Conservation (phyloP, 2,113 vertebrate species). For the Planiliza haematocheilus region DNA sequence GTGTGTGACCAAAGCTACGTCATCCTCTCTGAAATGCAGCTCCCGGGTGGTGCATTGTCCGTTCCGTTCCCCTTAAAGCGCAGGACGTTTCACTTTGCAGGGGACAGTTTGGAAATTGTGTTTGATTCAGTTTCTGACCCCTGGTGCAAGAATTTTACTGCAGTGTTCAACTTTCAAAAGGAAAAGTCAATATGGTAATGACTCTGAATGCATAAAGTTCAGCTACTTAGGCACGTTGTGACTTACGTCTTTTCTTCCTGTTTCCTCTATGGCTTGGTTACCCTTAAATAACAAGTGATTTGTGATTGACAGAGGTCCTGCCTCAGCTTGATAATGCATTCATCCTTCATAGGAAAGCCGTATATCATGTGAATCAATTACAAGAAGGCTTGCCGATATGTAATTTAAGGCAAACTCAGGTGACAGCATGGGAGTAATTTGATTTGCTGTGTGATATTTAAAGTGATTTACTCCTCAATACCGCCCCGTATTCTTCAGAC, state of each 20-base stretch:
- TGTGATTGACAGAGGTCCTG: slow-evolving; percentile 41
- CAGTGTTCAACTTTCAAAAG: slow-evolving; percentile 38
- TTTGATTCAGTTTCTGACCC: slow-evolving; percentile 55
- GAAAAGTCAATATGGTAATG: slow-evolving; percentile 35
- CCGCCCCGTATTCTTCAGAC: slow-evolving; percentile 18
- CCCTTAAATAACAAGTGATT: slow-evolving; percentile 34
- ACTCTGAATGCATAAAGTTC: neutral
- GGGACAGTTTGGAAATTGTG: slow-evolving; percentile 44
- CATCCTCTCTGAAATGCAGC: slow-evolving; percentile 10
- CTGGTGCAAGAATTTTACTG: slow-evolving; percentile 36
- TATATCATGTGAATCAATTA: slow-evolving; percentile 53
- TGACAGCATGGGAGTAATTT: slow-evolving; percentile 45
- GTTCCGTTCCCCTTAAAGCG: slow-evolving; percentile 30
- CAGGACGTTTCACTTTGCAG: slow-evolving; percentile 24
- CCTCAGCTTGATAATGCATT: slow-evolving; percentile 51
- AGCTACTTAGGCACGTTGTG: neutral
- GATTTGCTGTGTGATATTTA: slow-evolving; percentile 42
- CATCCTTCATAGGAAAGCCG: slow-evolving; percentile 24
- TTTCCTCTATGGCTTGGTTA: slow-evolving; percentile 31
- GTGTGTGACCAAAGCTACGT: slow-evolving; percentile 18
- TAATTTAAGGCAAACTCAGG: slow-evolving; percentile 50
- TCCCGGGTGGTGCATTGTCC: slow-evolving; percentile 22
- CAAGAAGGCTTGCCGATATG: slow-evolving; percentile 44
- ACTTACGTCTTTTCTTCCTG: neutral
- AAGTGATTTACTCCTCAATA: slow-evolving; percentile 56